Conservation (phyloP, 92 coral and sea anemone species). For the Palythoa grandiflora region DNA sequence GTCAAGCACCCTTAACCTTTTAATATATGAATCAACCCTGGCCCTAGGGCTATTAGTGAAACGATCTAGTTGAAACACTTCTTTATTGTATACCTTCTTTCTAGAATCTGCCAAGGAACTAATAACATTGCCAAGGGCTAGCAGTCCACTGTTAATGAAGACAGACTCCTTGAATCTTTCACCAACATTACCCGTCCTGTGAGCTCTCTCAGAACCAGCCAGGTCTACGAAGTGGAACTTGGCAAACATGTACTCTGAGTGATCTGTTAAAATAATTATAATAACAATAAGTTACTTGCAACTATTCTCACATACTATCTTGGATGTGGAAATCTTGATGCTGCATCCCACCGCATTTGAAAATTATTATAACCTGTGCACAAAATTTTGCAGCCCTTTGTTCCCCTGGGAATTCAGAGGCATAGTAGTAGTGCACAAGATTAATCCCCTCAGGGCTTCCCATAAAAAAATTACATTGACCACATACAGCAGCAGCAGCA, state of each 20-base stretch:
- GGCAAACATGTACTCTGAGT: slow-evolving; percentile 85
- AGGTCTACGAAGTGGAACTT: slow-evolving; percentile 98
- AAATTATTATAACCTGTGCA: too few species aligned
- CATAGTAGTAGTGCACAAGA: too few species aligned
- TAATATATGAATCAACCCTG: too few species aligned
- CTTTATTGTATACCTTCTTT: not conserved
- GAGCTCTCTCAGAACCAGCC: slow-evolving; percentile 97
- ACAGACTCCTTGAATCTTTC: slow-evolving; percentile 98
- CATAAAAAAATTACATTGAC: too few species aligned
- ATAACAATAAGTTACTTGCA: not conserved
- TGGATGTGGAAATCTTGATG: not conserved
- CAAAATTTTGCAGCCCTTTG: too few species aligned
- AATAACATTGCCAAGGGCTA: slow-evolving; percentile 95
- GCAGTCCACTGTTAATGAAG: slow-evolving; percentile 90
- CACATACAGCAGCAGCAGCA: too few species aligned
- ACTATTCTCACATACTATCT: not conserved
- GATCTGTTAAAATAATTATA: slow-evolving; percentile 52
- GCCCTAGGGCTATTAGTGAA: not conserved
- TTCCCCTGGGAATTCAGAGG: too few species aligned
- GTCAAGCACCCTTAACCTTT: too few species aligned
- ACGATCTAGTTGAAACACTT: not conserved
- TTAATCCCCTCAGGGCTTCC: too few species aligned
- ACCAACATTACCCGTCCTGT: slow-evolving; percentile 98
- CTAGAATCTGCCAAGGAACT: slow-evolving; percentile 89
- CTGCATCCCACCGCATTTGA: not conserved